Evolutionary conservation across 2,113 vertebrate species (phyloP).

Genomic region (Patagioenas fasciata): DNA sequence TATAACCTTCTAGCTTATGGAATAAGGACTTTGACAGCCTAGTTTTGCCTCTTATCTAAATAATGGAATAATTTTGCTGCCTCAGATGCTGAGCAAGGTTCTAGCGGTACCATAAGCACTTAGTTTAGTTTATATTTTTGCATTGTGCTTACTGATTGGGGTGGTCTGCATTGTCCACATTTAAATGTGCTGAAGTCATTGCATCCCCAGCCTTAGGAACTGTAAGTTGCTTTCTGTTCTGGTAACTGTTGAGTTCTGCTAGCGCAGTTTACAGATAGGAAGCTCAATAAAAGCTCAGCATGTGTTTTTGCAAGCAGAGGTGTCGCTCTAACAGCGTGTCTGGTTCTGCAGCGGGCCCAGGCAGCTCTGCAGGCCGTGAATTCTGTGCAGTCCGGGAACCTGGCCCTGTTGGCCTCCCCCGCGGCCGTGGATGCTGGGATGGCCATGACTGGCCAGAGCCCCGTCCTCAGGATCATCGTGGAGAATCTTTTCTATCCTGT

Average conservation of each 20-base stretch:
- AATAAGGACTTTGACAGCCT: background rate
- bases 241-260: background rate
- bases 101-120: background rate
- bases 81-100: background rate
- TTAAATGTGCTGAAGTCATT: rapidly evolving
- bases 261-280: background rate
- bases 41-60: background rate
- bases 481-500: conserved; percentile 96
- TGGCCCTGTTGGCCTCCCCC: conserved; percentile 75
- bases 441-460: conserved; percentile 81
- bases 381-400: conserved; percentile 80
- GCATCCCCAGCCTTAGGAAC: background rate
- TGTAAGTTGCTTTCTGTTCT: background rate
- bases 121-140: background rate
- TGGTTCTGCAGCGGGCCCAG: conserved; percentile 85
- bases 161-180: background rate
- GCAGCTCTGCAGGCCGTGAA: conserved; percentile 91
- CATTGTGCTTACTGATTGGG: background rate
- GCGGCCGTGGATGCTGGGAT: conserved; percentile 76
- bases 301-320: background rate
- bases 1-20: background rate
- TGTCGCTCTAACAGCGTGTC: background rate
- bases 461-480: conserved; percentile 93
- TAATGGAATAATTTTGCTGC: background rate
- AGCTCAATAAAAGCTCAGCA: background rate